Evolutionary conservation across 1,140 invertebrate genomes (phyloP), one percentile per base, ranked within the genome.

Genomic region (Caerostris darwini): DNA sequence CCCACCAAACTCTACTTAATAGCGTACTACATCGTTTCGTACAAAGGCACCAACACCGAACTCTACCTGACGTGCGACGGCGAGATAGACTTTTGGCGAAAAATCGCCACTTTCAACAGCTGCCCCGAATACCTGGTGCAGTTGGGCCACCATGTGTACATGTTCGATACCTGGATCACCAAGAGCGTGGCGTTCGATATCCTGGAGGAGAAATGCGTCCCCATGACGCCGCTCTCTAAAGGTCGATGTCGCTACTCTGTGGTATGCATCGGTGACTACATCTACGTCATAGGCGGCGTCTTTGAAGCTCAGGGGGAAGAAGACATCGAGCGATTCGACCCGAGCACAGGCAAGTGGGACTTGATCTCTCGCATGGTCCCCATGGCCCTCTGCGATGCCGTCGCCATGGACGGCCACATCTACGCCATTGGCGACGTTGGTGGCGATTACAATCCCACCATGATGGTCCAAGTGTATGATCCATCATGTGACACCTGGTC

Each of bases 381-480:
- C 8, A 90, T 90, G 88, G n/a, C 34, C 7, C 64, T 90, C 8
- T 56, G 12, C 5, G 67, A 71, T 17, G 67, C 67, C 12, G 17
- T 90, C 14, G 59, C 67, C 67, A 56, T 90, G 64, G 56, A 71
- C 14, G 67, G 19, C 6, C 54, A 58, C 50, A 90, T 90, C 64
- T 90, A 90, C 67, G 88, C 88, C 14, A 69, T 90, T 19, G 88
- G 88, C 5, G 64, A 90, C 54, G 10, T 90, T 3, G 53, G 19
- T 6, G 34, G 19, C 5, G 61, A 90, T 2, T 17, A 6, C 50
- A 90, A 69, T 6, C 88, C 61, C 3, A 56, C 57, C 5, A 90
- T 90, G 88, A 71, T 90, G 61, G 56, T 90, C 7, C 88, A 90
- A 12, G 88, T 90, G 8, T 90, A 71, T 4, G 59, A 71, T 71